These are phyloP conservation scores for Troilus luridus DNA, from an alignment of 2,888 invertebrate species.

Conservation along the genomic window DNA sequence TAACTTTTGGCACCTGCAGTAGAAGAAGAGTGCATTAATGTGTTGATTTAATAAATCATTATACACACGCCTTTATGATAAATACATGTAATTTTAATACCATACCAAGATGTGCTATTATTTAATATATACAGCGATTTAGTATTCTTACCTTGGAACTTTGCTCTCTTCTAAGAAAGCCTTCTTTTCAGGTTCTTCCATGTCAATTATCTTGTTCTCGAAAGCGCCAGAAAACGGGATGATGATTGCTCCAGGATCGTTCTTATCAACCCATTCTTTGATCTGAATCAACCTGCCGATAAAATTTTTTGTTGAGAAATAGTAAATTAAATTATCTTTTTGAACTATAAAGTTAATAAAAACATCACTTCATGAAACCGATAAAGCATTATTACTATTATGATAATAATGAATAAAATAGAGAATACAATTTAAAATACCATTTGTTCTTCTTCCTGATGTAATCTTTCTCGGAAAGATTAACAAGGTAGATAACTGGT, in stretches of 20 bases:
- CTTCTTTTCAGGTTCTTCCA: conserved; percentile 82
- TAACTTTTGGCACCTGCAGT: too few relatives aligned
- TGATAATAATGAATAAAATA: neutral
- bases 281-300: conserved; percentile 88
- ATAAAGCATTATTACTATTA: neutral
- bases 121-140: too few relatives aligned
- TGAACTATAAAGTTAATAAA: neutral
- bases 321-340: too few relatives aligned
- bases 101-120: too few relatives aligned
- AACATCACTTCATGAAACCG: too few relatives aligned
- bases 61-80: neutral
- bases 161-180: conserved; percentile 87
- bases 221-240: conserved; percentile 97
- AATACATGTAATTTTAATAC: too few relatives aligned
- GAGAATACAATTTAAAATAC: conserved; percentile 72
- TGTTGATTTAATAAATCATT: neutral
- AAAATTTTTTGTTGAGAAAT: neutral
- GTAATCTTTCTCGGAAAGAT: conserved; percentile 97
- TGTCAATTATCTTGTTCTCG: conserved; percentile 88
- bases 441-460: conserved; percentile 99
- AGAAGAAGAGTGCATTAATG: too few relatives aligned
- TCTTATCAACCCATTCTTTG: conserved; percentile 98
- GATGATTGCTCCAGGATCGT: conserved; percentile 93
- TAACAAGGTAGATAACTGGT: conserved; percentile 96
- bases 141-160: conserved; percentile 78